Base-by-base conservation (phyloP, 2,797 vertebrate species). In the Nannoperca australis region DNA sequence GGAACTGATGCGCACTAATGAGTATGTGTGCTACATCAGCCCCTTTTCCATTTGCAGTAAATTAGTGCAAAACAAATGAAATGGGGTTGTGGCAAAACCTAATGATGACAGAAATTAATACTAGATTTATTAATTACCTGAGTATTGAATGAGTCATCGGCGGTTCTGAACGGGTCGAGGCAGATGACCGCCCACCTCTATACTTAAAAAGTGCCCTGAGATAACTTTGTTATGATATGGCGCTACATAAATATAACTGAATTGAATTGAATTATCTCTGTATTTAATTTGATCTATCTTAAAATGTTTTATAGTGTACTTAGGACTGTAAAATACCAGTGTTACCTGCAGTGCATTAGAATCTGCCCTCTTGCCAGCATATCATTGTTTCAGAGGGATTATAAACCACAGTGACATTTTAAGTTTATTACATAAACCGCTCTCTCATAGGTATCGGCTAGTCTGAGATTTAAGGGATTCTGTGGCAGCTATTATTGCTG, bases 391-490 rank as follows among this genome's bases (percentile, higher is more conserved):
- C 49, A 20, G 27, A 61, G 51, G 49, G 58, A 86, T 74, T 74
- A 75, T 73, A 83, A 81, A 86, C 44, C 74, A 44, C 27, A 42
- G 27, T 27, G 74, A 54, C 55, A 74, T 83, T 76, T 81, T 42
- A 55, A 56, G 30, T 70, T 14, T 71, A 53, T 60, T 50, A 73
- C 36, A 82, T 70, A 80, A 79, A 77, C 20, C 61, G 42, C 69
- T 55, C 42, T 66, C 51, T 68, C 50, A 11, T 32, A 38, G 13
- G 18, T 73, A 54, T 70, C 64, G 45, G 38, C 10, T 36, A 22
- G n/a, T 73, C 64, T 55, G 71, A 77, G 74, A 79, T 83, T 80
- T 80, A 81, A 79, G 62, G 51, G 68, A 47, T 76, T 79, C 30
- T 54, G 56, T 67, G 64, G 70, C 47, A 45, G 68, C 22, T 59